phyloP scores from a whole-genome alignment of 2,113 vertebrate species.

The Hyperoodon ampullatus region DNA sequence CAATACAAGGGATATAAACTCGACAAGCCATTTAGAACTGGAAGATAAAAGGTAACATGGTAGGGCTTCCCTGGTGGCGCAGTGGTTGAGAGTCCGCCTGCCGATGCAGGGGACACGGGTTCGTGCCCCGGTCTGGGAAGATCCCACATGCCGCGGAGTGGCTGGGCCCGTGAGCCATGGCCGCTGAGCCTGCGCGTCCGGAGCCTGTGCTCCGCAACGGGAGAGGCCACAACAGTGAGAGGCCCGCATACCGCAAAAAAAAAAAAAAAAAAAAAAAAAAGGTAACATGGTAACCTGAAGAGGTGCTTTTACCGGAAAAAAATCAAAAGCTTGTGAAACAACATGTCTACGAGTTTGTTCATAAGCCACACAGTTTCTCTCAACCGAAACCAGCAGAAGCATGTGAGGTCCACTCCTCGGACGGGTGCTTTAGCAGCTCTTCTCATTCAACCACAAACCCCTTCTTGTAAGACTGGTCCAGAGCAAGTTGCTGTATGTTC shows the following conservation, averaged over 20 bases:
- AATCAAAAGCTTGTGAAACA: no score
- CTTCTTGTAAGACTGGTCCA: background rate
- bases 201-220: no score
- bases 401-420: fast-evolving
- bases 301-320: background rate
- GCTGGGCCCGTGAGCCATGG: no score
- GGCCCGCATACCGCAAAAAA: no score
- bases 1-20: fast-evolving
- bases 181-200: no score
- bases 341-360: background rate
- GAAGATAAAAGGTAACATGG: background rate
- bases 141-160: no score
- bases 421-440: background rate
- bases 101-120: no score
- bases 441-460: fast-evolving
- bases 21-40: background rate
- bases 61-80: no score
- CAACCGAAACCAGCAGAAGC: fast-evolving
- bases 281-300: background rate
- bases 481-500: background rate
- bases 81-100: no score
- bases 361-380: fast-evolving
- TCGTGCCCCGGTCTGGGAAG: no score
- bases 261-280: no score
- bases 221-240: no score